A percentile compares a stretch with the other conserved stretches of the same genome.
Conservation (phyloP, 2,113 vertebrate species). For the Myiagra hebetior region DNA sequence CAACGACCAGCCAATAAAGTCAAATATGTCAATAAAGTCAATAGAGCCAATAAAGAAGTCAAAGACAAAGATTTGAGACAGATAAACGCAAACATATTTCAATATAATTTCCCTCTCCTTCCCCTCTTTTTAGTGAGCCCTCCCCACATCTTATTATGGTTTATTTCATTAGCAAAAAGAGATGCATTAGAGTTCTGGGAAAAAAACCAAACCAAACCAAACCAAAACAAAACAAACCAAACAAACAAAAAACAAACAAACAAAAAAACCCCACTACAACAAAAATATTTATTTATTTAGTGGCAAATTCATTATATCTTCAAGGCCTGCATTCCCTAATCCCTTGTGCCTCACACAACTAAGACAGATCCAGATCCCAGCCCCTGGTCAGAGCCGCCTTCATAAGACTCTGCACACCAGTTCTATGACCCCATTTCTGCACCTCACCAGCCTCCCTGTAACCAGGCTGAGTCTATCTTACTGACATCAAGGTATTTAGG, state of each 20-base stretch:
- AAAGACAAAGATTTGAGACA: neutral
- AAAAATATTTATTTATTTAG: neutral
- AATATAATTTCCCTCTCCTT: neutral
- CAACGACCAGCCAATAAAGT: neutral
- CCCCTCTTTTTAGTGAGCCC: neutral
- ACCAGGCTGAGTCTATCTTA: neutral
- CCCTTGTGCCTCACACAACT: neutral
- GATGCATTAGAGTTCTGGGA: neutral
- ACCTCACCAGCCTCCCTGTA: neutral
- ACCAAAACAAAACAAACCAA: no score
- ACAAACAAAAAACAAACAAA: neutral
- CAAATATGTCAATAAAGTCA: neutral
- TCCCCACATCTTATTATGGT: neutral
- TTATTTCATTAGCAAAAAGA: neutral
- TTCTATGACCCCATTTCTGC: neutral
- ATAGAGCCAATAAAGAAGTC: neutral
- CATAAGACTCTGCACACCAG: neutral
- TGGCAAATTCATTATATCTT: neutral
- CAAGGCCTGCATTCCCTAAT: neutral
- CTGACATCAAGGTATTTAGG: neutral
- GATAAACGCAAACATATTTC: neutral
- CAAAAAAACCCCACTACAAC: no score
- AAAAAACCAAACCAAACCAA: neutral
- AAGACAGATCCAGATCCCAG: neutral
- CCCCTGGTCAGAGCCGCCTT: neutral